Percentiles rank a stretch among this genome's conserved stretches.
phyloP scores from a whole-genome alignment of 1,140 invertebrate genomes.

The Drosophila repletoides region DNA sequence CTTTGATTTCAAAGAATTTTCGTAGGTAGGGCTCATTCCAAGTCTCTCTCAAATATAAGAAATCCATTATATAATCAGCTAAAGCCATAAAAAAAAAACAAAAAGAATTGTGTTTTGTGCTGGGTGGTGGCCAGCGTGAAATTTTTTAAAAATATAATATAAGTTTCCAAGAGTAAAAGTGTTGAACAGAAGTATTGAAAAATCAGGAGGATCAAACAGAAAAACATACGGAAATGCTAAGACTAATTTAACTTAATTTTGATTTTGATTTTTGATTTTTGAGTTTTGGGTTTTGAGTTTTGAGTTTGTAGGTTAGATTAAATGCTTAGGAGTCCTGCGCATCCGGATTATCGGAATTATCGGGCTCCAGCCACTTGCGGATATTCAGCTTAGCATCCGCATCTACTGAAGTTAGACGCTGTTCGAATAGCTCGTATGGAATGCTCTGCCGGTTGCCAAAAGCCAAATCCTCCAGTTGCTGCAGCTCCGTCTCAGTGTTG shows the following conservation, averaged over 20 bases:
- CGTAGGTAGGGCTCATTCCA: too few species aligned
- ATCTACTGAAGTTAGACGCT: slow-evolving; percentile 17
- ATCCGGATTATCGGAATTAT: neutral
- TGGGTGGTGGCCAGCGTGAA: too few species aligned
- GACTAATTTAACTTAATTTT: neutral
- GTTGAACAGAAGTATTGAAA: slow-evolving; percentile 1
- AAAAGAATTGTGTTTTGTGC: slow-evolving; percentile 11
- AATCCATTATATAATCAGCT: too few species aligned
- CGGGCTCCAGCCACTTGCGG: slow-evolving; percentile 40
- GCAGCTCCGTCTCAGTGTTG: slow-evolving; percentile 21
- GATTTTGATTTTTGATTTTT: slow-evolving; percentile 4
- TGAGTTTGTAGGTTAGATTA: too few species aligned
- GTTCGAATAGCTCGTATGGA: slow-evolving; percentile 39
- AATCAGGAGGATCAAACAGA: slow-evolving; percentile 4
- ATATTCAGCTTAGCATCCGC: slow-evolving; percentile 25
- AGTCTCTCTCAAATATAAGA: too few species aligned
- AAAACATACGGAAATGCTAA: slow-evolving; percentile 1
- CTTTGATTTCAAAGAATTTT: too few species aligned
- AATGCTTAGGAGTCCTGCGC: too few species aligned
- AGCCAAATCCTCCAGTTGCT: slow-evolving; percentile 34
- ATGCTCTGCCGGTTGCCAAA: slow-evolving; percentile 17
- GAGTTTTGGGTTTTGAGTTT: neutral
- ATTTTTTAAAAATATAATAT: slow-evolving; percentile 11
- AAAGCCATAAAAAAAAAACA: neutral
- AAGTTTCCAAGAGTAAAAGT: slow-evolving; percentile 11